Evolutionary conservation across 2,888 invertebrate genomes (phyloP), one percentile per base, ranked within the genome.

Genomic region (Aporophyla nigra): DNA sequence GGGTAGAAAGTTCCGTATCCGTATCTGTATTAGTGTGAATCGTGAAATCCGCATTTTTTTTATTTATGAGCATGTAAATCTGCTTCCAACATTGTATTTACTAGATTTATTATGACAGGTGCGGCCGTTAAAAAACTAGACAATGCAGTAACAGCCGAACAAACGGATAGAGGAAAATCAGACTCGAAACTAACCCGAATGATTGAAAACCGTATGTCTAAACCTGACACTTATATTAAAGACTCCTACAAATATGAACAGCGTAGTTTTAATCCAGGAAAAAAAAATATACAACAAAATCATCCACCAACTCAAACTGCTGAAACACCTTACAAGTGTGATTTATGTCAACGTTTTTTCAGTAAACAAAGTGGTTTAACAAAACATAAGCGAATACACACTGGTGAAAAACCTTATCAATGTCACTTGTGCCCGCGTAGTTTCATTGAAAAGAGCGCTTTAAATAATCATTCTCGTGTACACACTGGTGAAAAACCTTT

Each of bases 401-500:
- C 40, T 24, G 59, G 40, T 14, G 68, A 68, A 40, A 68, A 40
- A 12, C 68, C 19, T 7, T 68, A n/a, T 19, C 40, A 68, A 7
- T 68, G 68, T 43, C 58, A 58, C 19, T 12, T 43, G 24, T 68
- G 68, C 24, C 59, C 43, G 7, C 19, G 59, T 68, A 14, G 68
- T 58, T 68, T 68, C 40, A 40, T 19, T 43, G 59, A 68, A 40
- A 33, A 76, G 40, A 24, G 69, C 12, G 62, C 27, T 62, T 62
- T 62, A 46, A 61, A 14, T 9, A 70, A 62, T 21, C 61, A 70
- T 70, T n/a, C 24, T 43, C 59, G 58, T 7, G 24, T 40, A 43
- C 68, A 68, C 40, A 68, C 68, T 12, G 68, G 59, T 43, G 68
- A 68, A 59, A 68, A 58, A 43, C 59, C 61, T 40, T 68, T 40